Evolutionary conservation across 2,113 vertebrate genomes (phyloP).

Genomic region (Anguilla japonica): DNA sequence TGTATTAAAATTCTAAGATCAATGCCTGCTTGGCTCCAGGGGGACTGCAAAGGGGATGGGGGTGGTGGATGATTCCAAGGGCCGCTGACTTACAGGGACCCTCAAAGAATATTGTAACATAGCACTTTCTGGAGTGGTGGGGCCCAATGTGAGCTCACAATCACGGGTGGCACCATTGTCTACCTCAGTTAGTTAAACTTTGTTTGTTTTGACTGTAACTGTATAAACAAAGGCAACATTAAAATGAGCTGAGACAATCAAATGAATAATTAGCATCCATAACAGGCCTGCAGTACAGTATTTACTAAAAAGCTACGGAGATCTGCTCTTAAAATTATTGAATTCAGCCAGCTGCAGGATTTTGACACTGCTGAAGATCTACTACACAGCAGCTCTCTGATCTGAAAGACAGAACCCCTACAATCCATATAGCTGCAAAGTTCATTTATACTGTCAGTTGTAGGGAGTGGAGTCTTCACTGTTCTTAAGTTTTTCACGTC

Average conservation of each 20-base stretch:
- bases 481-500: background rate
- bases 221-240: background rate
- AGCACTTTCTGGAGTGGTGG: no score
- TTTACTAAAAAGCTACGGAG: slow-evolving; percentile 1
- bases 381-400: background rate
- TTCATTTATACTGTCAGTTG: background rate
- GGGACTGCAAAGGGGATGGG: no score
- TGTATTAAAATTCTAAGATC: background rate
- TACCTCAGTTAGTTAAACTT: slow-evolving; percentile 12
- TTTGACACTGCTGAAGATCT: background rate
- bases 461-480: background rate
- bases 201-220: background rate
- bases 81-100: no score
- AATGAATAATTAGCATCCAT: slow-evolving; percentile 20
- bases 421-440: background rate
- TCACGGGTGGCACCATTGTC: no score
- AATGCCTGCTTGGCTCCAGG: background rate
- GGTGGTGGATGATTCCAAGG: no score
- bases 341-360: background rate
- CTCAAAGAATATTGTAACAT: no score
- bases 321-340: slow-evolving; percentile 13
- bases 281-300: no score
- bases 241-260: background rate
- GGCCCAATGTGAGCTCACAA: no score
- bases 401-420: background rate